Percentiles rank a stretch among this genome's conserved stretches.
phyloP scores from a whole-genome alignment of 2,113 vertebrate species.

The Podarcis raffonei region DNA sequence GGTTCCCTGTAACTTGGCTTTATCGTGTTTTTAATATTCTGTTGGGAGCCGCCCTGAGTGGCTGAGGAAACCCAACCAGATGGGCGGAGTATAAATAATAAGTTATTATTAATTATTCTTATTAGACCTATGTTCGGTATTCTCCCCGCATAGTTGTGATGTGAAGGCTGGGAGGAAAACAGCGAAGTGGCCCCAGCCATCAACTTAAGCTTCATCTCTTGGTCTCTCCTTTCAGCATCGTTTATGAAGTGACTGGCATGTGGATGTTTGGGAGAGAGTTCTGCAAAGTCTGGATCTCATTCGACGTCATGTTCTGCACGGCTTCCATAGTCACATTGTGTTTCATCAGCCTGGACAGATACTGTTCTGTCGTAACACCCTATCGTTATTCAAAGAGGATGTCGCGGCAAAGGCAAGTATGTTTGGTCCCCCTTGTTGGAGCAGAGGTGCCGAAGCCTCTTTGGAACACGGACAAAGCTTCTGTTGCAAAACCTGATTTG shows the following conservation, averaged over 20 bases:
- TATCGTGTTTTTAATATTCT: too few relatives aligned
- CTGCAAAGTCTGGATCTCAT: slow-evolving; percentile 80
- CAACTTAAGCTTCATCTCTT: not conserved
- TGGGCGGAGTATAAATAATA: too few relatives aligned
- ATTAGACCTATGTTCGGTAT: not conserved
- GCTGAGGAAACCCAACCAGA: too few relatives aligned
- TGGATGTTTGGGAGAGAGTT: slow-evolving; percentile 75
- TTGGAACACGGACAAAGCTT: not conserved
- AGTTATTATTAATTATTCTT: too few relatives aligned
- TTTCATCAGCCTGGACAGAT: slow-evolving; percentile 78
- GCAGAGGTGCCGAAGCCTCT: not conserved
- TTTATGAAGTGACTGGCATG: slow-evolving; percentile 75
- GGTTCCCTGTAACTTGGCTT: too few relatives aligned
- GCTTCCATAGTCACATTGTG: slow-evolving; percentile 75
- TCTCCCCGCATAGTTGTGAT: not conserved
- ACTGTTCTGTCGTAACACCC: slow-evolving; percentile 75
- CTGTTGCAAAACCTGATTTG: not conserved
- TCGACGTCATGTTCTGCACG: slow-evolving; percentile 77
- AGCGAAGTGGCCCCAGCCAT: not conserved
- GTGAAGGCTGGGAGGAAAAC: not conserved
- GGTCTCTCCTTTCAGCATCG: slow-evolving; percentile 57
- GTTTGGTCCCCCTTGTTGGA: not conserved
- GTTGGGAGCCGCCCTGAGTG: too few relatives aligned
- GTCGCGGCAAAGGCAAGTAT: slow-evolving; percentile 74
- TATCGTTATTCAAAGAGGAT: slow-evolving; percentile 74